phyloP scores from a whole-genome alignment of 1,140 invertebrate species.

The Pissodes strobi region DNA sequence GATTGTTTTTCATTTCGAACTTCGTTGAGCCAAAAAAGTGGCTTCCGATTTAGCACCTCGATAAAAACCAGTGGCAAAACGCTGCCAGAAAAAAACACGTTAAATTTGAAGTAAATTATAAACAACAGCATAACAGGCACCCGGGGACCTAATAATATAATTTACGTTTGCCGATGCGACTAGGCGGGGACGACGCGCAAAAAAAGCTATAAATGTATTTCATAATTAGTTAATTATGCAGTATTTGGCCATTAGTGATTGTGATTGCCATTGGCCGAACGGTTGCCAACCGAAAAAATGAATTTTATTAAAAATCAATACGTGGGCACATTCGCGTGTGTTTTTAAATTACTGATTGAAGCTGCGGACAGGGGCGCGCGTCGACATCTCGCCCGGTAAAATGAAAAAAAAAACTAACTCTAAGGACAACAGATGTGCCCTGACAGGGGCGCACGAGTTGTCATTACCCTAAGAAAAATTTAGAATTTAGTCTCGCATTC shows the following conservation, averaged over 20 bases:
- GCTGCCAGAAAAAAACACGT: constrained; percentile 26
- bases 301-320: constrained; percentile 57
- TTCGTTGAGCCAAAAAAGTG: too few relatives aligned
- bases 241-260: constrained; percentile 53
- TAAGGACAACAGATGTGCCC: too few relatives aligned
- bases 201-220: constrained; percentile 51
- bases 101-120: constrained; percentile 39
- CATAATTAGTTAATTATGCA: constrained; percentile 54
- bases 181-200: constrained; percentile 33
- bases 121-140: neutral
- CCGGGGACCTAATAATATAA: constrained; percentile 41
- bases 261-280: constrained; percentile 53
- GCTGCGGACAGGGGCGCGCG: constrained; percentile 31
- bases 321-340: constrained; percentile 51
- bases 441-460: too few relatives aligned
- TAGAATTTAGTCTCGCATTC: too few relatives aligned
- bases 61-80: too few relatives aligned
- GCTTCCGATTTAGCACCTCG: too few relatives aligned
- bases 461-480: too few relatives aligned
- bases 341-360: constrained; percentile 56
- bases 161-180: constrained; percentile 30
- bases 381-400: neutral
- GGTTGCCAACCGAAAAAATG: constrained; percentile 55
- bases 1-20: too few relatives aligned
- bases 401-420: constrained; percentile 11